phyloP scores from a whole-genome alignment of 2,797 vertebrate genomes.

The Crossoptilon crossoptilon region DNA sequence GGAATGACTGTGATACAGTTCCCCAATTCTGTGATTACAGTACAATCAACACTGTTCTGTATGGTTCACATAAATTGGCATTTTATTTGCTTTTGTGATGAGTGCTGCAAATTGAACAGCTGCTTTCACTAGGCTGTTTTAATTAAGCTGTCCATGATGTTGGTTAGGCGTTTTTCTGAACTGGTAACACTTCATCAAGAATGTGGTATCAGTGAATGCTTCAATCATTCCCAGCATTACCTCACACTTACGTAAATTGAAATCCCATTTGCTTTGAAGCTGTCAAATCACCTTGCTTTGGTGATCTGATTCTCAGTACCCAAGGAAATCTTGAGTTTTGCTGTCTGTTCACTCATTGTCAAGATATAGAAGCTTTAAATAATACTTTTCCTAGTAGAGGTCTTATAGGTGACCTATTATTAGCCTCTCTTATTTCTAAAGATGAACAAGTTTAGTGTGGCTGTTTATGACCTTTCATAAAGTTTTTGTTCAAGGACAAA shows the following conservation, averaged over 20 bases:
- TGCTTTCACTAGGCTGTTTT: slow-evolving; percentile 52
- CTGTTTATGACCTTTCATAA: slow-evolving; percentile 23
- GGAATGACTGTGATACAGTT: background rate
- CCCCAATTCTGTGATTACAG: slow-evolving; percentile 23
- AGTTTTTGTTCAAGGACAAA: slow-evolving; percentile 22
- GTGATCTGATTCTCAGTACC: background rate
- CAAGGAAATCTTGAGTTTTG: slow-evolving; percentile 41
- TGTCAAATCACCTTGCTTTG: slow-evolving; percentile 31
- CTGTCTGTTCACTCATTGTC: slow-evolving; percentile 56
- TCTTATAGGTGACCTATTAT: slow-evolving; percentile 44
- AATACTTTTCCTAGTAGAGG: slow-evolving; percentile 34
- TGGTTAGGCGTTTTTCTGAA: slow-evolving; percentile 35
- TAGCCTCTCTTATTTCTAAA: slow-evolving; percentile 30
- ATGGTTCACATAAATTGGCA: slow-evolving; percentile 48
- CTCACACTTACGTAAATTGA: slow-evolving; percentile 50
- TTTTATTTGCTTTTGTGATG: slow-evolving; percentile 46
- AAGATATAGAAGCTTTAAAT: slow-evolving; percentile 63
- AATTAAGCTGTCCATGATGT: slow-evolving; percentile 55
- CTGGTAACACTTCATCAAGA: slow-evolving; percentile 26
- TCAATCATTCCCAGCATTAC: slow-evolving; percentile 41
- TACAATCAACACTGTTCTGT: slow-evolving; percentile 18
- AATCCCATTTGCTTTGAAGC: slow-evolving; percentile 29
- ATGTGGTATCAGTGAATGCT: background rate
- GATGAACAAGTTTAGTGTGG: slow-evolving; percentile 40
- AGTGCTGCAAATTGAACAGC: slow-evolving; percentile 50